Conservation (phyloP, 2,113 vertebrate genomes). For the Zootoca vivipara region DNA sequence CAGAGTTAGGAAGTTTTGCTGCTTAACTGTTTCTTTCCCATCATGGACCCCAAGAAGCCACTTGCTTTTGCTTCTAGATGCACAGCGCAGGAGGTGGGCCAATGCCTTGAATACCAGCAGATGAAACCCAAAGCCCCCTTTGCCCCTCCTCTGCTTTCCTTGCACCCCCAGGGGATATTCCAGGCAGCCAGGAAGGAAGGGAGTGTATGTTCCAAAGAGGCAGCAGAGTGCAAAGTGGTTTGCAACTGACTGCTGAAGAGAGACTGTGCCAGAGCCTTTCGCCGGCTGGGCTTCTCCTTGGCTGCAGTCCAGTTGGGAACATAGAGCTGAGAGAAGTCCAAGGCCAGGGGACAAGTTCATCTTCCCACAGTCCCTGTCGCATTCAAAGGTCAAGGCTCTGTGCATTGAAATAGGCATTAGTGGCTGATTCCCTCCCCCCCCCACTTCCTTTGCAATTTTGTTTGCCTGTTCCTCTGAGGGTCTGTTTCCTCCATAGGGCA, state of each 20-base stretch:
- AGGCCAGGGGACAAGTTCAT: constrained; percentile 21
- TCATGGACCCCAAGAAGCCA: background rate
- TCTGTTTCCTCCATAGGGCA: background rate
- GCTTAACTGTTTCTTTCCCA: background rate
- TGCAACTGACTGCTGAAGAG: background rate
- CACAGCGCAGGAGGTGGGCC: background rate
- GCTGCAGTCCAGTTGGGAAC: constrained; percentile 30
- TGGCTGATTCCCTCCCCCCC: background rate
- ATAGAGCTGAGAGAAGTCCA: constrained; percentile 20
- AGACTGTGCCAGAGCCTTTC: constrained; percentile 8
- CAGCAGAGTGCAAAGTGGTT: background rate
- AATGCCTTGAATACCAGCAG: background rate
- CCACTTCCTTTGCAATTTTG: background rate
- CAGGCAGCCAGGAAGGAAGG: background rate
- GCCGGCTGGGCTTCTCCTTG: constrained; percentile 35
- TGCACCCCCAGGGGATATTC: background rate
- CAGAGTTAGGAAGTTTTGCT: background rate
- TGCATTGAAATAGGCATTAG: constrained; percentile 3
- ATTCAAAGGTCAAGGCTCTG: constrained; percentile 5
- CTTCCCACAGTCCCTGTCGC: constrained; percentile 27
- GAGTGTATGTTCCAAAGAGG: rapidly evolving
- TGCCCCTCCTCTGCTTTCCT: background rate
- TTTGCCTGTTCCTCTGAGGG: background rate
- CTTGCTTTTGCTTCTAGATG: too few relatives aligned
- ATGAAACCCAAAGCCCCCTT: background rate